Base-by-base conservation (phyloP, 1,140 invertebrate species). In the Drosophila albomicans region DNA sequence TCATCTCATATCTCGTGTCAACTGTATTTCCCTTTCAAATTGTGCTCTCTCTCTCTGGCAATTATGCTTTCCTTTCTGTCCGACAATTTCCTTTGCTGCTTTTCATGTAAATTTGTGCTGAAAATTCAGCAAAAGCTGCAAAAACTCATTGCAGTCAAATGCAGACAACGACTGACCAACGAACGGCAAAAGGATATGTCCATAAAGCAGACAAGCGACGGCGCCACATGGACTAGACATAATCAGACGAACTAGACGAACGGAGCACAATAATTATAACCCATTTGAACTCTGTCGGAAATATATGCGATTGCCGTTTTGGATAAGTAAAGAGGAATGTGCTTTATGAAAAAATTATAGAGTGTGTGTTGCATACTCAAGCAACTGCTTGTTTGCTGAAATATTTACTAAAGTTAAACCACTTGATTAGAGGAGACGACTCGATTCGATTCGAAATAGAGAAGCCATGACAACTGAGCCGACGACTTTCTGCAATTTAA, bases 141-240 rank as follows among this genome's bases (percentile, higher is more conserved):
- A 80, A 68, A 78, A 81, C 70, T 81, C 67, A 75, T 68, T 85
- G 81, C 81, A 78, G 70, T 52, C 69, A 77, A 80, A 71, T 76
- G 81, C 77, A 65, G 51, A 52, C 15, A 15, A 5, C 46, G 51
- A 48, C 35, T 4, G 52, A 35, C 35, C 3, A 51, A 43, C 32
- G 20, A 59, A 57, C 35, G 1, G 15, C 48, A 35, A n/a, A 56
- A 51, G 52, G 52, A 63, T 61, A 30, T 64, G 73, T 38, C 48
- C 54, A 75, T 68, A 73, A 74, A 62, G 79, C 77, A 88, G 80
- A 59, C 84, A 49, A 69, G 7, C 35, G 68, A 51, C 59, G 84
- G 84, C 84, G 84, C 84, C 84, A 84, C 70, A 81, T 75, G 69
- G 85, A 35, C 84, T 78, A 88, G 84, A 88, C 80, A 88, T 57